Evolutionary conservation across 2,113 vertebrate genomes (phyloP).

Genomic region (Datnioides undecimradiatus): DNA sequence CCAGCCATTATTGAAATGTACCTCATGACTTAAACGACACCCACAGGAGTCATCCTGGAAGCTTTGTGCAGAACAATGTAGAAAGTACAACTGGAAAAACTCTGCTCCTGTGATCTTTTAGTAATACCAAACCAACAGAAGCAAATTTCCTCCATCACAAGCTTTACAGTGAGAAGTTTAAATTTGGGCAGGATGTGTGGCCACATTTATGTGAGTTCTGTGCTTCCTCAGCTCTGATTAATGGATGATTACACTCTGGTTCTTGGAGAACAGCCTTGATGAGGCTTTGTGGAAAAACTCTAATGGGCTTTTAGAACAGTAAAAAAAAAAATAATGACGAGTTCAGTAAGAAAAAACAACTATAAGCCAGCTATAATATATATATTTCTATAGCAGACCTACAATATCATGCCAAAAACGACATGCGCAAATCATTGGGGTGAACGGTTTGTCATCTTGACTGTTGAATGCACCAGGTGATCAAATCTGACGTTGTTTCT

Average conservation of each 20-base stretch:
- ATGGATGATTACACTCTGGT: conserved; percentile 31
- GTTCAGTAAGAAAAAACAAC: neutral
- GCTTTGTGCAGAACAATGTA: neutral
- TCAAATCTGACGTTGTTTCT: conserved; percentile 56
- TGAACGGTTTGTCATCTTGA: neutral
- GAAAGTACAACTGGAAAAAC: conserved; percentile 81
- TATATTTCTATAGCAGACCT: neutral
- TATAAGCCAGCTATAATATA: neutral
- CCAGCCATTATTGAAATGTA: conserved; percentile 5
- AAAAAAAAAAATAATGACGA: conserved; percentile 21
- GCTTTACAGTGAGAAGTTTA: conserved; percentile 12
- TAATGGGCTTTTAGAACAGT: neutral
- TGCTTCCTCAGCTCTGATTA: conserved; percentile 46
- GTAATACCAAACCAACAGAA: conserved; percentile 76
- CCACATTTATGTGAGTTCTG: conserved; percentile 27
- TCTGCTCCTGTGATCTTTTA: conserved; percentile 81
- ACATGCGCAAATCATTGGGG: neutral
- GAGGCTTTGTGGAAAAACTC: conserved; percentile 26
- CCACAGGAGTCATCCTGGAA: conserved; percentile 13
- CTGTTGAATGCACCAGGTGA: neutral
- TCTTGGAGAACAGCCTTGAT: conserved; percentile 36
- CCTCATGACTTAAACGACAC: neutral
- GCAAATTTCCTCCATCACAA: conserved; percentile 82
- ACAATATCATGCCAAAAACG: neutral
- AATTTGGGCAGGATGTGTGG: conserved; percentile 37